Percentiles rank a stretch among this genome's conserved stretches.
These are phyloP conservation scores for Gymnobelideus leadbeateri DNA, from an alignment of 2,113 vertebrate species.

Conservation along the genomic window DNA sequence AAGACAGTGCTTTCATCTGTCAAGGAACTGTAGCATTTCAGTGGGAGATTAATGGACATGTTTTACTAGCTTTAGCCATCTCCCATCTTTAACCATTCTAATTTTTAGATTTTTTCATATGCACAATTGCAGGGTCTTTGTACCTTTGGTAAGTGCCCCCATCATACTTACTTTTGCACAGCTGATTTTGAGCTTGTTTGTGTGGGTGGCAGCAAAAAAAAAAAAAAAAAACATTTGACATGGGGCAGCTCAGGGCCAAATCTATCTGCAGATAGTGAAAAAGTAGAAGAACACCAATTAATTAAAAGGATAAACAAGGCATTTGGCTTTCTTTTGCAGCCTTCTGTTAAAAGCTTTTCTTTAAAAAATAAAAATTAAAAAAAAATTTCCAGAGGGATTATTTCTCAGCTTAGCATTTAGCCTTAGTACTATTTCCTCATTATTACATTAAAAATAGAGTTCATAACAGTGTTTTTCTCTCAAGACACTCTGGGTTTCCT, in stretches of 20 bases:
- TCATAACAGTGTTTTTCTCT: not conserved
- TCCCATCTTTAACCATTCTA: not conserved
- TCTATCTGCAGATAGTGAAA: not conserved
- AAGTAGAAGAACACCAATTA: not conserved
- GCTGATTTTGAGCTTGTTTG: not conserved
- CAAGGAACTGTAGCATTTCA: not conserved
- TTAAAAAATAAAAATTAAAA: not conserved
- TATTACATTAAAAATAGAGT: not conserved
- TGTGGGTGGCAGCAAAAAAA: not conserved
- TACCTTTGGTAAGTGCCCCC: not conserved
- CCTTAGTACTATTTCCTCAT: not conserved
- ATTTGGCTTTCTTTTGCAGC: not conserved
- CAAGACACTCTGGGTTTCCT: slow-evolving; percentile 4
- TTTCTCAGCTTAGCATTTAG: not conserved
- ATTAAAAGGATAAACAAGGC: not conserved
- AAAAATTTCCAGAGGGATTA: not conserved
- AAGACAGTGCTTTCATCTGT: not conserved
- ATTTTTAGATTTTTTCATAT: not conserved
- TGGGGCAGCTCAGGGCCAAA: not conserved
- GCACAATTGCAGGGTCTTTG: not conserved
- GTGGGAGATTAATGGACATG: not conserved
- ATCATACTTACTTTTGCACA: not conserved
- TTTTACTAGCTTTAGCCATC: not conserved
- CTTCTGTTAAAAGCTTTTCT: not conserved
- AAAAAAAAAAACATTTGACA: not conserved